phyloP scores from a whole-genome alignment of 1,140 invertebrate species.

The Armadillidium nasatum region DNA sequence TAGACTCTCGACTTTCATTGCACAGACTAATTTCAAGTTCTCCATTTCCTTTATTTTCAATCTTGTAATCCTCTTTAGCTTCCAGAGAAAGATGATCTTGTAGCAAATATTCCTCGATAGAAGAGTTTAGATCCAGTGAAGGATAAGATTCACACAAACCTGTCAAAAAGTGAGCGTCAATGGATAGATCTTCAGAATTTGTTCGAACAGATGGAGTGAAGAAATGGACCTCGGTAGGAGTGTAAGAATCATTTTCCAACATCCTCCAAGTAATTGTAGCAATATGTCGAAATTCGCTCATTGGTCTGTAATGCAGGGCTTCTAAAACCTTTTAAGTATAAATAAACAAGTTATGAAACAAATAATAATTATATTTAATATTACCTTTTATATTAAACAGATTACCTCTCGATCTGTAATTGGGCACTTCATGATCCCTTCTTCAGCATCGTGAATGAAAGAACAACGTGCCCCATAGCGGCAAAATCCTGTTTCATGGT shows the following conservation, averaged over 20 bases:
- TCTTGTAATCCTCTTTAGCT: too few relatives aligned
- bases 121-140: too few relatives aligned
- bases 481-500: slow-evolving; percentile 44
- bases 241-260: neutral
- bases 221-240: neutral
- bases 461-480: slow-evolving; percentile 45
- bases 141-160: too few relatives aligned
- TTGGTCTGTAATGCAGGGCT: neutral
- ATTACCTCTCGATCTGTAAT: slow-evolving; percentile 42
- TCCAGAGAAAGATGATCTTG: too few relatives aligned
- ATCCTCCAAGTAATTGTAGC: slow-evolving; percentile 2
- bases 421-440: slow-evolving; percentile 42
- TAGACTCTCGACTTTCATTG: too few relatives aligned
- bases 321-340: neutral
- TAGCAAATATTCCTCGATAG: too few relatives aligned
- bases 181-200: too few relatives aligned
- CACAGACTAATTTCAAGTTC: too few relatives aligned
- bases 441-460: slow-evolving; percentile 45
- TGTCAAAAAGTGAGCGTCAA: too few relatives aligned
- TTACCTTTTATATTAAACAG: neutral
- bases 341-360: neutral
- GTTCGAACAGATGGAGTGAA: neutral
- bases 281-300: neutral
- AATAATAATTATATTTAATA: neutral
- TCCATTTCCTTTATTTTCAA: too few relatives aligned